Evolutionary conservation across 2,797 vertebrate genomes (phyloP), one percentile per base, ranked within the genome.

Genomic region (Callimico goeldii): DNA sequence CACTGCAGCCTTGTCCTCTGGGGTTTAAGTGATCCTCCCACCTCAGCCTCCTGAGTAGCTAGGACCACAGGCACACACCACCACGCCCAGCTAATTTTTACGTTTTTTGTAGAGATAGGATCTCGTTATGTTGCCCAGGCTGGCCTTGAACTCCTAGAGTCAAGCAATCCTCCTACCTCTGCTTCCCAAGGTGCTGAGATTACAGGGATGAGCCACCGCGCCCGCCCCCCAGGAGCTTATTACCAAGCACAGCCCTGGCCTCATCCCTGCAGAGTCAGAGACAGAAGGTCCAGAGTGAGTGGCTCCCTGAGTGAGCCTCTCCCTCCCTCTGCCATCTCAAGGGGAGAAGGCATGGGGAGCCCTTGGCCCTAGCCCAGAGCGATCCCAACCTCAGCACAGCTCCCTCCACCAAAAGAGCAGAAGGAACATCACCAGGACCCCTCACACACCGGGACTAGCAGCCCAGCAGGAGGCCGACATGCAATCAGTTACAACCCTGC

Each of bases 281-380:
- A 64, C 50, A 77, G 67, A 67, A 20, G 28, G 61, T 5, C 36
- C 4, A 20, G 8, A 22, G 67, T 36, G 7, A 48, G 28, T 17
- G 41, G 4, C 33, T n/a, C 61, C 7, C 0, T 0, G 0, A n/a
- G 1, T 3, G 30, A 33, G 58, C 13, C 48, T 20, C 48, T 75
- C 70, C 7, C 5, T 0, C 30, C n/a, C 9, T 41, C 26, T 8
- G 5, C 64, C 24, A 7, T 5, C 14, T 33, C 2, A 0, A 39
- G 15, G 41, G 28, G 7, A 2, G 9, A 28, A 67, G 17, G 24
- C 30, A 50, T 3, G 61, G 33, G 33, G 13, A 36, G 55, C 48
- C 64, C 20, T 30, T 0, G 0, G 12, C 79, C 61, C 52, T 6
- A 33, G 39, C 26, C 61, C 52, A 24, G 22, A 6, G 52, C 33